Percentiles rank a stretch among this genome's conserved stretches.
phyloP scores from a whole-genome alignment of 2,888 invertebrate species.

The Meiosimyza decipiens region DNA sequence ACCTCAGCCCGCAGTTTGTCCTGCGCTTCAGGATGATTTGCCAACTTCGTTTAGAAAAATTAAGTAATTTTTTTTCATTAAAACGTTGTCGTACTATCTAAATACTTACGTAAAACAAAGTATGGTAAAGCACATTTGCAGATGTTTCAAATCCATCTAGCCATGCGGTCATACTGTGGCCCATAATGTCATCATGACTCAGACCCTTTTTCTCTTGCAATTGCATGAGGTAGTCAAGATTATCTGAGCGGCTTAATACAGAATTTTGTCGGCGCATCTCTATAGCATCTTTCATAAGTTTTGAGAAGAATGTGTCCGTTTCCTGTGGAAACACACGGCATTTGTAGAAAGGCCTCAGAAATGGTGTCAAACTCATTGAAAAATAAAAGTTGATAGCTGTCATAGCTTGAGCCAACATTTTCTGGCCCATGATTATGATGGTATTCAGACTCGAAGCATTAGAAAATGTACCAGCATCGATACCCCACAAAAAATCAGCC shows the following conservation, averaged over 20 bases:
- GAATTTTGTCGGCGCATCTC: slow-evolving; percentile 45
- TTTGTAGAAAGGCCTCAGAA: slow-evolving; percentile 47
- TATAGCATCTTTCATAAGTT: slow-evolving; percentile 54
- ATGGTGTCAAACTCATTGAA: slow-evolving; percentile 49
- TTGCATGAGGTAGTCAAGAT: slow-evolving; percentile 56
- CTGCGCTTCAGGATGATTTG: slow-evolving; percentile 50
- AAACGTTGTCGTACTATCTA: not conserved
- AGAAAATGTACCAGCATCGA: slow-evolving; percentile 54
- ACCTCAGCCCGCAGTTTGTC: slow-evolving; percentile 54
- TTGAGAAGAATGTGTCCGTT: slow-evolving; percentile 71
- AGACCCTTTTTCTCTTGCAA: slow-evolving; percentile 56
- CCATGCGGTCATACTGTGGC: slow-evolving; percentile 57
- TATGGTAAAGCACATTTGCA: slow-evolving; percentile 52
- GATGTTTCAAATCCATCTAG: slow-evolving; percentile 63
- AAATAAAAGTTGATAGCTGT: slow-evolving; percentile 49
- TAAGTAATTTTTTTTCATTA: not conserved
- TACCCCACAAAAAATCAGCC: slow-evolving; percentile 59
- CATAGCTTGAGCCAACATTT: slow-evolving; percentile 50
- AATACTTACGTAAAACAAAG: slow-evolving; percentile 53
- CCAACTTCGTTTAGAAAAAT: slow-evolving; percentile 46
- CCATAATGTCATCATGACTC: slow-evolving; percentile 54
- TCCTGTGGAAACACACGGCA: slow-evolving; percentile 64
- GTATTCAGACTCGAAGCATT: slow-evolving; percentile 35
- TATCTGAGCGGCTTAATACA: slow-evolving; percentile 52
- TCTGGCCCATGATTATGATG: slow-evolving; percentile 45